phyloP scores from a whole-genome alignment of 2,113 vertebrate genomes.

The Actenoides lindsayi region DNA sequence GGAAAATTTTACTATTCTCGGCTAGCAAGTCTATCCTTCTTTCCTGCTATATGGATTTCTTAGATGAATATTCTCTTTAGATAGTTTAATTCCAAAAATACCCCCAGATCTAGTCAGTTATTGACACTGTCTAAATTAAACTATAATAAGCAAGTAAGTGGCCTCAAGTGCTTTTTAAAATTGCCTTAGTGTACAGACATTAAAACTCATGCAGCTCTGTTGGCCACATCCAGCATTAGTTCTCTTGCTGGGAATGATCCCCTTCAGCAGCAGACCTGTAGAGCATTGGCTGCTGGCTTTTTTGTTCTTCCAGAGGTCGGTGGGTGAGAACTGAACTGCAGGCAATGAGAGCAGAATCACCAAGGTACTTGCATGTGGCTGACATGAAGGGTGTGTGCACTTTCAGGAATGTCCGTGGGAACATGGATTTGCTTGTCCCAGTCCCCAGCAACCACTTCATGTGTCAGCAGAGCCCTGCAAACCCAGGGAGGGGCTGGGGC shows the following conservation, averaged over 20 bases:
- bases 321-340: rapidly evolving
- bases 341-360: rapidly evolving
- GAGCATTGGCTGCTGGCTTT: rapidly evolving
- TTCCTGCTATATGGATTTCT: constrained; percentile 21
- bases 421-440: neutral
- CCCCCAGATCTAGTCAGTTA: constrained; percentile 38
- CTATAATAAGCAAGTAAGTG: constrained; percentile 32
- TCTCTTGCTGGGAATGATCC: neutral
- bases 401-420: rapidly evolving
- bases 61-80: constrained; percentile 29
- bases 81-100: constrained; percentile 44
- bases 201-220: neutral
- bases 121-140: constrained; percentile 46
- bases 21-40: neutral
- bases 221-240: neutral
- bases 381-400: rapidly evolving
- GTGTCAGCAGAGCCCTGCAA: neutral
- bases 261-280: neutral
- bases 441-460: neutral
- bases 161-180: neutral
- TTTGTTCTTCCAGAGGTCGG: neutral
- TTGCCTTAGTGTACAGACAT: neutral
- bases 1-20: neutral
- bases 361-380: rapidly evolving
- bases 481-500: neutral